These are phyloP conservation scores for Diabrotica balteata DNA, from an alignment of 2,888 invertebrate genomes.

Conservation along the genomic window DNA sequence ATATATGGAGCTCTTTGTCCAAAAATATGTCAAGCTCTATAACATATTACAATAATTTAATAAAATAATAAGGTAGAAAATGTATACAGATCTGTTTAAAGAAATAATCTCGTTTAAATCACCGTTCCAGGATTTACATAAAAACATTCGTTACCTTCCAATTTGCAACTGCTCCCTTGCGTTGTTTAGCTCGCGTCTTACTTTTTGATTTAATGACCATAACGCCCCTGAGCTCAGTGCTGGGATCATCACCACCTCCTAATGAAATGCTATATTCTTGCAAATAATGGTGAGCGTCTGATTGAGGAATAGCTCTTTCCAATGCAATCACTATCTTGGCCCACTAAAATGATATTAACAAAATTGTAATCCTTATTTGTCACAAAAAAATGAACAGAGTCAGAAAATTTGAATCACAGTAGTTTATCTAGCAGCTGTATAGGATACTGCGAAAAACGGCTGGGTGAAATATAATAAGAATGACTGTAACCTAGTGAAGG, in stretches of 20 bases:
- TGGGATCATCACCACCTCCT: conserved; percentile 81
- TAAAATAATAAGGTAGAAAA: neutral
- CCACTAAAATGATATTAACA: conserved; percentile 70
- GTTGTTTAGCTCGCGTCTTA: conserved; percentile 94
- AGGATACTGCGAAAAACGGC: too few relatives aligned
- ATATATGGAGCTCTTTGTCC: too few relatives aligned
- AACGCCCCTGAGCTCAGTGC: conserved; percentile 88
- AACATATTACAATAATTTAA: neutral
- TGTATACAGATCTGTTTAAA: neutral
- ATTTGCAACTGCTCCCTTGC: conserved; percentile 93
- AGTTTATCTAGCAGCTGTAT: too few relatives aligned
- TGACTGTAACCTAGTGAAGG: too few relatives aligned
- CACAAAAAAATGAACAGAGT: too few relatives aligned
- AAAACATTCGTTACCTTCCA: conserved; percentile 82
- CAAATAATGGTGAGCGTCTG: conserved; percentile 88
- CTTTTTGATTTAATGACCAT: conserved; percentile 98
- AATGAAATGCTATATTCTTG: conserved; percentile 95
- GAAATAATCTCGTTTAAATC: too few relatives aligned
- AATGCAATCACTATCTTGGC: conserved; percentile 97
- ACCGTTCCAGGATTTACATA: neutral
- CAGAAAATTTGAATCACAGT: too few relatives aligned
- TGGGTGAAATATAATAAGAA: too few relatives aligned
- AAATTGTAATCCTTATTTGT: neutral
- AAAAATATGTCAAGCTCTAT: too few relatives aligned
- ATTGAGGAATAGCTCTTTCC: conserved; percentile 90